Evolutionary conservation across 2,113 vertebrate species (phyloP).

Genomic region (Agelaius tricolor): DNA sequence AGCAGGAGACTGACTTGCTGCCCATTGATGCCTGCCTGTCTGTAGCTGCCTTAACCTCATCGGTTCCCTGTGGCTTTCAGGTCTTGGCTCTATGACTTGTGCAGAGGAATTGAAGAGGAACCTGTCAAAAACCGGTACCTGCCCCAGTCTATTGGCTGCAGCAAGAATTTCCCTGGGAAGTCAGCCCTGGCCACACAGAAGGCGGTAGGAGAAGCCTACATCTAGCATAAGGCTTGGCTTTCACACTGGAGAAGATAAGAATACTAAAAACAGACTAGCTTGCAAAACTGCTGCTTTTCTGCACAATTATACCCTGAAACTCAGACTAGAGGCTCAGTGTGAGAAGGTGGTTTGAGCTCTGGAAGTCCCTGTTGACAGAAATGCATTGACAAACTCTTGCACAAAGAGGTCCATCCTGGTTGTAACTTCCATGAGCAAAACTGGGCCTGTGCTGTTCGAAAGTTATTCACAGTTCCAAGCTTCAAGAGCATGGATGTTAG

Average conservation of each 20-base stretch:
- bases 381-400: neutral
- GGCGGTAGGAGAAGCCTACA: conserved; percentile 74
- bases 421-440: neutral
- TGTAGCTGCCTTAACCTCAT: neutral
- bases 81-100: conserved; percentile 91
- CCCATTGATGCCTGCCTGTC: neutral
- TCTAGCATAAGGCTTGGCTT: neutral
- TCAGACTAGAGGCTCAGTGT: neutral
- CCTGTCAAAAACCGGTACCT: conserved; percentile 91
- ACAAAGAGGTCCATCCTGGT: neutral
- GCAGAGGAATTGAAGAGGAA: conserved; percentile 93
- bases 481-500: neutral
- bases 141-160: conserved; percentile 92
- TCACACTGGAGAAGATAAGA: neutral
- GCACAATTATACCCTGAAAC: neutral
- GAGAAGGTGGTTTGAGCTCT: neutral
- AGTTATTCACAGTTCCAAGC: neutral
- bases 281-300: neutral
- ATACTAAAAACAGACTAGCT: neutral
- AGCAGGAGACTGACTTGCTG: neutral
- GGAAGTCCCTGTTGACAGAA: neutral
- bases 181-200: conserved; percentile 83
- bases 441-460: neutral
- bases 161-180: conserved; percentile 93
- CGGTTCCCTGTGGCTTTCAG: conserved; percentile 66